Percentiles rank a stretch among this genome's conserved stretches.
Conservation (phyloP, 2,888 invertebrate genomes). For the Scaptomyza tumidula region DNA sequence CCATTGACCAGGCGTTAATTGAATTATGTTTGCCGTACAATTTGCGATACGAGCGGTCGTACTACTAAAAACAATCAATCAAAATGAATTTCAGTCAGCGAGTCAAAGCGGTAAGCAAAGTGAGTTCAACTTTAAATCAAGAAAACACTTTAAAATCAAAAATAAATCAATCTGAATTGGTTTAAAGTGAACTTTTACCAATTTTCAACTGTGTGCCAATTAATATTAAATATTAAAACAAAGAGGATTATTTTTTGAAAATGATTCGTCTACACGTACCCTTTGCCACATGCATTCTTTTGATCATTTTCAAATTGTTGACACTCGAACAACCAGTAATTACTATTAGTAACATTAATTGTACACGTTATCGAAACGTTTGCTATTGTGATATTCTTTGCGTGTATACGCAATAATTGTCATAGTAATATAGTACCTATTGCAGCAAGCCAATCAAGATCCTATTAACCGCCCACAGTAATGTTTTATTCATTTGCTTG, state of each 20-base stretch:
- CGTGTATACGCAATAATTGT: not conserved
- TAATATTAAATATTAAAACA: not conserved
- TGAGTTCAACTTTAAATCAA: conserved; percentile 7
- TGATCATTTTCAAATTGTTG: not conserved
- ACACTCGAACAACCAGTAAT: not conserved
- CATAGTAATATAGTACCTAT: not conserved
- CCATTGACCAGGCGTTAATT: conserved; percentile 70
- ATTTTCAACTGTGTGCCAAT: too few relatives aligned
- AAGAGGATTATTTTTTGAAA: not conserved
- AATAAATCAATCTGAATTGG: not conserved
- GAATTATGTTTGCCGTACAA: conserved; percentile 77
- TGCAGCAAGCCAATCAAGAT: conserved; percentile 18
- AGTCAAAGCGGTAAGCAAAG: conserved; percentile 13
- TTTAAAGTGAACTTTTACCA: too few relatives aligned
- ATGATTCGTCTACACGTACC: not conserved
- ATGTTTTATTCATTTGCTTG: conserved; percentile 52
- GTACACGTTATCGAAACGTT: not conserved
- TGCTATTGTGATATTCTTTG: not conserved
- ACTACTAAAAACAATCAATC: conserved; percentile 39
- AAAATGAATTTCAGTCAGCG: conserved; percentile 29
- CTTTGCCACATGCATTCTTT: too few relatives aligned
- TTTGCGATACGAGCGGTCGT: conserved; percentile 52
- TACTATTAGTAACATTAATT: not conserved
- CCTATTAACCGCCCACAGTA: conserved; percentile 13
- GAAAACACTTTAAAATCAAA: not conserved